Evolutionary conservation across 1,140 invertebrate species (phyloP).

Genomic region (Drosophila suzukii): DNA sequence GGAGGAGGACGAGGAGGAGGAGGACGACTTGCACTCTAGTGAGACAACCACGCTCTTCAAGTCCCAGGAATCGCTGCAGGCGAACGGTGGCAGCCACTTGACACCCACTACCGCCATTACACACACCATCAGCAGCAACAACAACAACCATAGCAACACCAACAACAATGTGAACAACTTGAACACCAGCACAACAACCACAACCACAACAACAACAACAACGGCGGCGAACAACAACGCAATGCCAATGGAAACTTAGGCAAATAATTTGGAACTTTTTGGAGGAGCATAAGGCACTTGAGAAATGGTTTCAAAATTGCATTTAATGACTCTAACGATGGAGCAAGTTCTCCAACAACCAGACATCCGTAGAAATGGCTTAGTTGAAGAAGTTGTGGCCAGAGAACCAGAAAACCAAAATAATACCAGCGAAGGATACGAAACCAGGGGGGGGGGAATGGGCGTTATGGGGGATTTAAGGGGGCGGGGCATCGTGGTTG

Average conservation of each 20-base stretch:
- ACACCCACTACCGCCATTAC: slow-evolving; percentile 3
- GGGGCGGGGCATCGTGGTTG: background rate
- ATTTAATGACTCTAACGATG: slow-evolving; percentile 48
- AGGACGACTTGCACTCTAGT: slow-evolving; percentile 65
- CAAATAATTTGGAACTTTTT: no score
- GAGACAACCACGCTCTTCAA: slow-evolving; percentile 71
- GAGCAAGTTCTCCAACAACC: background rate
- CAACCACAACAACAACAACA: background rate
- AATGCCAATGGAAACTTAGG: slow-evolving; percentile 44
- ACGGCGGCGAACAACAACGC: background rate
- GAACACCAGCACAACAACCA: background rate
- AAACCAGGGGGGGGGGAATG: background rate
- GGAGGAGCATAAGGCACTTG: slow-evolving; percentile 8
- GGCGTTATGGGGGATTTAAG: background rate
- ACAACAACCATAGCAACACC: background rate
- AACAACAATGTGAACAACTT: background rate
- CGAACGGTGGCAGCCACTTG: slow-evolving; percentile 50
- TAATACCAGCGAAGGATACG: background rate
- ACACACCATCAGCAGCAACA: background rate
- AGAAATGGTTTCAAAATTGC: slow-evolving; percentile 73
- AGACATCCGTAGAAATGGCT: background rate
- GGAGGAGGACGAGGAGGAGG: slow-evolving; percentile 44
- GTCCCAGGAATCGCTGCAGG: slow-evolving; percentile 59
- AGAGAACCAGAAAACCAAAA: background rate
- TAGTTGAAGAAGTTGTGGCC: background rate